Evolutionary conservation across 2,797 vertebrate genomes (phyloP).

Genomic region (Rhabdomys pumilio): DNA sequence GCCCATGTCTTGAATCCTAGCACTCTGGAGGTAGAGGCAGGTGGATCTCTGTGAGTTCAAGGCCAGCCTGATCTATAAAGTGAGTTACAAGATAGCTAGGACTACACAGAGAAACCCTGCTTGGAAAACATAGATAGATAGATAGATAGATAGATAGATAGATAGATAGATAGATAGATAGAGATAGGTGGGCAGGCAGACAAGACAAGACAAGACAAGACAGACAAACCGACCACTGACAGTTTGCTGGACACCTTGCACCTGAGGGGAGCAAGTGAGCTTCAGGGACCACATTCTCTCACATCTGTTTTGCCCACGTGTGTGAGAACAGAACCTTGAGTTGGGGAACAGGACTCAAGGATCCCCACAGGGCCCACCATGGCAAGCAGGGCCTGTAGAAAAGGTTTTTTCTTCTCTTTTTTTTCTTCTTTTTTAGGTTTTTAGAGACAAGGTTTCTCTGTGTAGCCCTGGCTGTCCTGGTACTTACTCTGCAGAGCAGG

Average conservation of each 20-base stretch:
- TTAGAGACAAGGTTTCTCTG: background rate
- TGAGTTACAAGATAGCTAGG: background rate
- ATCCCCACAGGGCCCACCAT: background rate
- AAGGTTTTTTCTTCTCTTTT: background rate
- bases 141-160: too few relatives aligned
- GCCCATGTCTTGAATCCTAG: background rate
- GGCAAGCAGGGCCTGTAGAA: background rate
- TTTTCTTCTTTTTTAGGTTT: background rate
- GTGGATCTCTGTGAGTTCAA: background rate
- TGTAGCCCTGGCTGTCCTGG: background rate
- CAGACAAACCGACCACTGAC: too few relatives aligned
- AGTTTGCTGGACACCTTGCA: rapidly evolving
- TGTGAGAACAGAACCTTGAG: background rate
- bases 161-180: background rate
- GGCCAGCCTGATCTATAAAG: background rate
- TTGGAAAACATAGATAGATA: background rate
- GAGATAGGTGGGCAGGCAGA: too few relatives aligned
- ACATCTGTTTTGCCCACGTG: too few relatives aligned
- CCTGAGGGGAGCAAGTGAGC: rapidly evolving
- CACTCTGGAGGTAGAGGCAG: background rate
- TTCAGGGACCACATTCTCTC: background rate
- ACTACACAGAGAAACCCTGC: background rate
- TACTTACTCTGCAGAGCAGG: background rate
- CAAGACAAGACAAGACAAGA: too few relatives aligned
- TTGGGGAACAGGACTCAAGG: background rate